phyloP scores from a whole-genome alignment of 1,140 invertebrate species.

The Oryctes rhinoceros region DNA sequence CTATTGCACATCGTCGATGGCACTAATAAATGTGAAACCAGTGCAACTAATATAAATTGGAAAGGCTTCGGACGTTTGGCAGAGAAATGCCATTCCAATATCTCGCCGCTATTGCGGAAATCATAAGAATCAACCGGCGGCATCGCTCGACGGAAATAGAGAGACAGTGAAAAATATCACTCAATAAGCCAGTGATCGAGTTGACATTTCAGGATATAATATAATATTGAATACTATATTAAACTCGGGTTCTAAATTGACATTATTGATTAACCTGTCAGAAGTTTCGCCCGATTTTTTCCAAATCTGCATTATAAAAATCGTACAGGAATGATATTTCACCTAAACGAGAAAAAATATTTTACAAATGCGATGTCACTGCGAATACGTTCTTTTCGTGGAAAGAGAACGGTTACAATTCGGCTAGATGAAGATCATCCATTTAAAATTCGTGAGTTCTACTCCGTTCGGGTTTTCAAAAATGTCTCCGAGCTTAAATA shows the following conservation, averaged over 20 bases:
- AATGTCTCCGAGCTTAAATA: too few relatives aligned
- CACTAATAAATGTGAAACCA: neutral
- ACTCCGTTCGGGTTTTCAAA: too few relatives aligned
- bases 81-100: constrained; percentile 37
- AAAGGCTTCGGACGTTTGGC: constrained; percentile 10
- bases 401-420: too few relatives aligned
- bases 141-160: constrained; percentile 12
- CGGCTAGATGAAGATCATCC: too few relatives aligned
- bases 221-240: constrained; percentile 35
- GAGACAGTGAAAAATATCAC: constrained; percentile 39
- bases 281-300: constrained; percentile 24
- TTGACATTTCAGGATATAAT: constrained; percentile 38
- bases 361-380: neutral
- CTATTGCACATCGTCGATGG: neutral
- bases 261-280: constrained; percentile 40
- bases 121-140: constrained; percentile 27
- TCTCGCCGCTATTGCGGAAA: constrained; percentile 18
- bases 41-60: constrained; percentile 10
- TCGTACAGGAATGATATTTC: neutral
- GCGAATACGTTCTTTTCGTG: neutral
- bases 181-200: constrained; percentile 34
- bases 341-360: neutral
- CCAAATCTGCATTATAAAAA: neutral
- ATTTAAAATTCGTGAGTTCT: too few relatives aligned
- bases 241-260: constrained; percentile 29